Percentiles rank a stretch among this genome's conserved stretches.
Evolutionary conservation across 2,113 vertebrate species (phyloP).

Genomic region (Grammomys surdaster): DNA sequence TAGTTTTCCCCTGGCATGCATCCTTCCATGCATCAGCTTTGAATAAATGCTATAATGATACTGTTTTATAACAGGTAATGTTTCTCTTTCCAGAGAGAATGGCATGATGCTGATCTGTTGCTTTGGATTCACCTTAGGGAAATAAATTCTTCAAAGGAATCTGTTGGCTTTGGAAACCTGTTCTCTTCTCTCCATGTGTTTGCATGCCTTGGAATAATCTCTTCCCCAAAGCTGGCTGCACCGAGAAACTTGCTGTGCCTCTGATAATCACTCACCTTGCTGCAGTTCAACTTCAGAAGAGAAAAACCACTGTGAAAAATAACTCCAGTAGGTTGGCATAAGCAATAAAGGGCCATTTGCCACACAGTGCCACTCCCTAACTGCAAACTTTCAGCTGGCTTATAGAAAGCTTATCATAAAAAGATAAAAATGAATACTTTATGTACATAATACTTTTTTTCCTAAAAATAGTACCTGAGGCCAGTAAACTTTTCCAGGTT

Average conservation of each 20-base stretch:
- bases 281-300: slow-evolving; percentile 75
- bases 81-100: slow-evolving; percentile 40
- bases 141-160: slow-evolving; percentile 61
- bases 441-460: slow-evolving; percentile 31
- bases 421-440: slow-evolving; percentile 68
- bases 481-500: slow-evolving; percentile 58
- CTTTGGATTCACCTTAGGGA: slow-evolving; percentile 56
- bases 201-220: slow-evolving; percentile 46
- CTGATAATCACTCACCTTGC: slow-evolving; percentile 79
- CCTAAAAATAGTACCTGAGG: slow-evolving; percentile 68
- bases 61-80: neutral
- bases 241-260: slow-evolving; percentile 76
- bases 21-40: slow-evolving; percentile 53
- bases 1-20: neutral
- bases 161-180: slow-evolving; percentile 57
- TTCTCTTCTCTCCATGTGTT: slow-evolving; percentile 62
- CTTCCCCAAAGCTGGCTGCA: slow-evolving; percentile 53
- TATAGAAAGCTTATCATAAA: slow-evolving; percentile 72
- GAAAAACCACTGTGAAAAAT: slow-evolving; percentile 78
- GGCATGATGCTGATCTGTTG: neutral
- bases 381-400: slow-evolving; percentile 72
- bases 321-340: slow-evolving; percentile 55
- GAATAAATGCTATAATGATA: slow-evolving; percentile 52
- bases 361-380: slow-evolving; percentile 29
- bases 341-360: slow-evolving; percentile 76